A percentile compares a stretch with the other conserved stretches of the same genome.
phyloP scores from a whole-genome alignment of 1,140 invertebrate genomes.

The Panagrolaimus sp. region DNA sequence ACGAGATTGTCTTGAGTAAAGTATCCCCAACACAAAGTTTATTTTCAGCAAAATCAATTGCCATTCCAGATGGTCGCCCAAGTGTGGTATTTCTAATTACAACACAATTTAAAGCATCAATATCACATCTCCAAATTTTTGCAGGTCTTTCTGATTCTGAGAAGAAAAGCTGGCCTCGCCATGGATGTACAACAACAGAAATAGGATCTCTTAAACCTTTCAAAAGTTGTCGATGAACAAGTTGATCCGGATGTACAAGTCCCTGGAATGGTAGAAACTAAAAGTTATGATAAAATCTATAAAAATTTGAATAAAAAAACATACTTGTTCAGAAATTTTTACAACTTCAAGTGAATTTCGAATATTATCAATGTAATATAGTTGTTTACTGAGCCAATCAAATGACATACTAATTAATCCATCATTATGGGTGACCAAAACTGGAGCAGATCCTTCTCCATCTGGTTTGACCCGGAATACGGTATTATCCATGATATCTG shows the following conservation, averaged over 20 bases:
- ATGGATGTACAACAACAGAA: slow-evolving; percentile 58
- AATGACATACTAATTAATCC: slow-evolving; percentile 91
- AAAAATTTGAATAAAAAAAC: slow-evolving; percentile 31
- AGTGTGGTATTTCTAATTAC: slow-evolving; percentile 86
- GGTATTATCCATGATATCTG: slow-evolving; percentile 60
- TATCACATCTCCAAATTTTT: slow-evolving; percentile 81
- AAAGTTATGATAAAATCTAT: slow-evolving; percentile 43
- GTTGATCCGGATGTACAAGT: slow-evolving; percentile 55
- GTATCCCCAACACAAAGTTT: slow-evolving; percentile 92
- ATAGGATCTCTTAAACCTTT: slow-evolving; percentile 51
- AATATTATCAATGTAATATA: slow-evolving; percentile 94
- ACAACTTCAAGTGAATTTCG: slow-evolving; percentile 90
- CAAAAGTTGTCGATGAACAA: slow-evolving; percentile 53
- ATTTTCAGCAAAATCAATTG: slow-evolving; percentile 80
- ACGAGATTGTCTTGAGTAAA: slow-evolving; percentile 88
- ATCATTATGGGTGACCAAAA: slow-evolving; percentile 89
- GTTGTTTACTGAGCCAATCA: slow-evolving; percentile 92
- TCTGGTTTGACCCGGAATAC: slow-evolving; percentile 57
- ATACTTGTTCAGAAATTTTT: slow-evolving; percentile 61
- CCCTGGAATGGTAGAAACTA: slow-evolving; percentile 34
- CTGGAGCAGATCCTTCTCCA: slow-evolving; percentile 71
- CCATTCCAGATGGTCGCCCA: slow-evolving; percentile 90
- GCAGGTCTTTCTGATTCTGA: slow-evolving; percentile 92
- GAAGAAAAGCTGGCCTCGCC: slow-evolving; percentile 68
- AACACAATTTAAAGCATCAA: slow-evolving; percentile 77